Evolutionary conservation across 64 coral and sea anemone species (phyloP), one percentile per base, ranked within the genome.

Genomic region (Hydrozoanthus tunicans): DNA sequence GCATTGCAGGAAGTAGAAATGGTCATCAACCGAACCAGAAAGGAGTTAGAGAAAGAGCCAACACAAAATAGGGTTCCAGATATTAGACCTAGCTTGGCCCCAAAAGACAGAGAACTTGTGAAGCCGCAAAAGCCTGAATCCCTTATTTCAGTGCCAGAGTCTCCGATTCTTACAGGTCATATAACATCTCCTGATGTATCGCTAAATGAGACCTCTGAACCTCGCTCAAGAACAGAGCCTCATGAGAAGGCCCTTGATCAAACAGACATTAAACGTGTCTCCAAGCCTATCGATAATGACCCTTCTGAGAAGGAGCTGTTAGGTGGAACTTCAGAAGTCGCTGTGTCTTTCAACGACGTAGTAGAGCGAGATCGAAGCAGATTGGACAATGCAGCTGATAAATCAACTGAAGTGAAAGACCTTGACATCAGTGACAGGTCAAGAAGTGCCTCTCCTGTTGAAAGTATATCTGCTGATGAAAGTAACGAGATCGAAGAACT

Each of bases 371-470:
- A 43, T 43, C 69, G 54, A 43, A 71, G 66, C 12, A 72, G 83
- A 56, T 9, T 86, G 7, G 83, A 86, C 23, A 56, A 73, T 10
- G 23, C 10, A 52, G 13, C 64, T 26, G 83, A 86, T 86, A 73
- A 73, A 58, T 70, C 83, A 26, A 86, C 53, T 27, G 83, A 86
- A 86, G 83, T 86, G 17, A 86, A 86, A 59, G 83, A 86, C 55
- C 54, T 86, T 53, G 83, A 86, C 68, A 86, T 86, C 9, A 86
- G 83, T 86, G 83, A 86, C 9, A 86, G 83, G 56, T 86, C 83
- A 6, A 73, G 83, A 72, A 86, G 83, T 58, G 69, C 67, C 1
- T 86, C 83, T 56, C 83, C 69, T 58, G 32, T 68, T 58, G 83
- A 73, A 27, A 86, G 83, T 25, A 53, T 68, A 0, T 17, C 83